Conservation (phyloP, 2,797 vertebrate genomes). For the Sebastes wilsoni region DNA sequence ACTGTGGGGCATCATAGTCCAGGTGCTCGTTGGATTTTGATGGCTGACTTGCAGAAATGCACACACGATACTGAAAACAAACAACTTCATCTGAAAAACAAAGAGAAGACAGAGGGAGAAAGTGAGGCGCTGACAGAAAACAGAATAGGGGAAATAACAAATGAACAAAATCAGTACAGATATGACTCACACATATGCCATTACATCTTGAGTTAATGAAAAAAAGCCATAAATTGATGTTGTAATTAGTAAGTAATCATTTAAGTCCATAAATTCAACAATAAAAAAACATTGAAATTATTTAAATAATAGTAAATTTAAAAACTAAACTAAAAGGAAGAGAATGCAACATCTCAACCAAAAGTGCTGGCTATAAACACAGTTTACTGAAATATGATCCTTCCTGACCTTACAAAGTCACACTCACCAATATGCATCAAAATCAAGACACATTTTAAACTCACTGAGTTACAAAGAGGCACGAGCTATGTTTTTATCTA, state of each 20-base stretch:
- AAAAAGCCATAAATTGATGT: background rate
- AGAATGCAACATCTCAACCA: background rate
- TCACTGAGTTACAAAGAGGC: background rate
- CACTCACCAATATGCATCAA: background rate
- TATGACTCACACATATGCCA: background rate
- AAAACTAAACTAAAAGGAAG: background rate
- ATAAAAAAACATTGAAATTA: too few relatives aligned
- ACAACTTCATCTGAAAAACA: conserved; percentile 68
- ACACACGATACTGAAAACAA: conserved; percentile 43
- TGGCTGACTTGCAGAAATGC: conserved; percentile 30
- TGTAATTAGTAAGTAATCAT: background rate
- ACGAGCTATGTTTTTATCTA: background rate
- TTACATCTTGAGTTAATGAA: background rate
- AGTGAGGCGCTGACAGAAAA: background rate
- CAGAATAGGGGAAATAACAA: background rate
- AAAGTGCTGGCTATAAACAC: background rate
- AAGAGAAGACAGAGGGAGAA: background rate
- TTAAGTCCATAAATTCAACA: background rate
- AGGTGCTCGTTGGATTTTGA: conserved; percentile 43
- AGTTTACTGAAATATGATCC: background rate
- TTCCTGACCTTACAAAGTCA: background rate
- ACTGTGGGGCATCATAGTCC: conserved; percentile 78
- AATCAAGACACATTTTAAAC: background rate
- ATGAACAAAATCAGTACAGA: background rate
- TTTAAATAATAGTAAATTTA: background rate